Conservation (phyloP, 2,888 invertebrate species). For the Latheticus oryzae region DNA sequence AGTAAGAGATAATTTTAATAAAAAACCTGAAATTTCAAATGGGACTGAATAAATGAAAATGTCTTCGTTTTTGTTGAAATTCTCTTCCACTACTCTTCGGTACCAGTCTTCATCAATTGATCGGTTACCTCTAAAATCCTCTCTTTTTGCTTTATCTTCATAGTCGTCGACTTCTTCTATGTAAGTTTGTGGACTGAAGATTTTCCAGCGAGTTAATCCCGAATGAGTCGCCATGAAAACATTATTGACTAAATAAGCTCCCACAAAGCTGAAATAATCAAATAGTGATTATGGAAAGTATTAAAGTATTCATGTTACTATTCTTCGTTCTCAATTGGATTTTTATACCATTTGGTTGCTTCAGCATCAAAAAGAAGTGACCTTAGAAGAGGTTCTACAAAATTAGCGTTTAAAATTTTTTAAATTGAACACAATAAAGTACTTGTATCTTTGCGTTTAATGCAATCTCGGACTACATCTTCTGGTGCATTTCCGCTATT, state of each 20-base stretch:
- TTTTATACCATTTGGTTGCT: constrained; percentile 56
- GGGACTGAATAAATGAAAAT: constrained; percentile 86
- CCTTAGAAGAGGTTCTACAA: constrained; percentile 43
- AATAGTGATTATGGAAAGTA: background rate
- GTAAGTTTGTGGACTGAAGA: constrained; percentile 43
- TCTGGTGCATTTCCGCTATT: constrained; percentile 48
- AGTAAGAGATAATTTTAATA: too few species aligned
- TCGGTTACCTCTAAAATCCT: constrained; percentile 68
- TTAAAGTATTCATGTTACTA: too few species aligned
- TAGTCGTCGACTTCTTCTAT: constrained; percentile 49
- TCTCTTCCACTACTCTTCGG: constrained; percentile 85
- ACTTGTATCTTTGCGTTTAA: constrained; percentile 20
- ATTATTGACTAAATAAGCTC: constrained; percentile 53
- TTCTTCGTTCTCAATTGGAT: constrained; percentile 46
- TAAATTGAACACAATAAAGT: too few species aligned
- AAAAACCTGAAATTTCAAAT: constrained; percentile 68
- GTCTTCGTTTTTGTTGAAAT: constrained; percentile 77
- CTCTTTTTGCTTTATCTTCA: constrained; percentile 70
- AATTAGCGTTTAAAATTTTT: constrained; percentile 1
- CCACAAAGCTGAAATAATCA: constrained; percentile 45
- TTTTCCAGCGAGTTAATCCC: constrained; percentile 87
- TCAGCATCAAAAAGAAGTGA: constrained; percentile 58
- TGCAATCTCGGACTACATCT: constrained; percentile 46
- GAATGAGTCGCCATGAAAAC: constrained; percentile 91
- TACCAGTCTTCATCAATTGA: constrained; percentile 92